phyloP scores from a whole-genome alignment of 2,888 invertebrate species.

The Lottia gigantea region DNA sequence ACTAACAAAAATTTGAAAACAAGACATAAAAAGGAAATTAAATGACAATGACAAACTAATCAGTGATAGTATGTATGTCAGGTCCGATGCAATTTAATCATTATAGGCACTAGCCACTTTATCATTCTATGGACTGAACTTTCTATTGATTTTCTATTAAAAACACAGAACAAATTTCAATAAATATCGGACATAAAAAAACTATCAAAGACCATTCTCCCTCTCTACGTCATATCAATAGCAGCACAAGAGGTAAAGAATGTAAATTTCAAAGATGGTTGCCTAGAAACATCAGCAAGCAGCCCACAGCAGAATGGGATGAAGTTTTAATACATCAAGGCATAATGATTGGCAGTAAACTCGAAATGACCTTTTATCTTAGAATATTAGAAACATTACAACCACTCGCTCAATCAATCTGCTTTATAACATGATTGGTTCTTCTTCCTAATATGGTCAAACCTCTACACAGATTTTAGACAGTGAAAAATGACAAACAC shows the following conservation, averaged over 20 bases:
- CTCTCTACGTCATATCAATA: constrained; percentile 13
- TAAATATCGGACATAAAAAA: constrained; percentile 23
- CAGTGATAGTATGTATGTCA: constrained; percentile 8
- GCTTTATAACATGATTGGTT: neutral
- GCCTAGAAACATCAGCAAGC: constrained; percentile 18
- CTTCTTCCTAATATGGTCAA: neutral
- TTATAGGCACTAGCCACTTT: constrained; percentile 1
- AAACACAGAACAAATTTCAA: constrained; percentile 26
- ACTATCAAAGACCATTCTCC: constrained; percentile 22
- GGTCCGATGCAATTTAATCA: constrained; percentile 2
- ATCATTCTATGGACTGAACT: neutral
- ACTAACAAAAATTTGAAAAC: constrained; percentile 9
- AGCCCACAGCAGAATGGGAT: constrained; percentile 12
- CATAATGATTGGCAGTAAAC: constrained; percentile 19
- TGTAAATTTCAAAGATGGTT: constrained; percentile 22
- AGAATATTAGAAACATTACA: constrained; percentile 10
- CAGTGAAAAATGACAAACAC: constrained; percentile 9
- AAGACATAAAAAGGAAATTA: constrained; percentile 3
- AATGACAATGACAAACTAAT: constrained; percentile 9
- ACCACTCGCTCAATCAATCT: constrained; percentile 14
- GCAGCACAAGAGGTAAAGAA: constrained; percentile 18
- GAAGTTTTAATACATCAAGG: constrained; percentile 23
- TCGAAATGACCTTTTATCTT: constrained; percentile 17
- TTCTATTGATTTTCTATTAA: constrained; percentile 1
- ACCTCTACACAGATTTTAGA: neutral